A percentile compares a stretch with the other conserved stretches of the same genome.
phyloP scores from a whole-genome alignment of 2,113 vertebrate species.

The Lepidothrix coronata region DNA sequence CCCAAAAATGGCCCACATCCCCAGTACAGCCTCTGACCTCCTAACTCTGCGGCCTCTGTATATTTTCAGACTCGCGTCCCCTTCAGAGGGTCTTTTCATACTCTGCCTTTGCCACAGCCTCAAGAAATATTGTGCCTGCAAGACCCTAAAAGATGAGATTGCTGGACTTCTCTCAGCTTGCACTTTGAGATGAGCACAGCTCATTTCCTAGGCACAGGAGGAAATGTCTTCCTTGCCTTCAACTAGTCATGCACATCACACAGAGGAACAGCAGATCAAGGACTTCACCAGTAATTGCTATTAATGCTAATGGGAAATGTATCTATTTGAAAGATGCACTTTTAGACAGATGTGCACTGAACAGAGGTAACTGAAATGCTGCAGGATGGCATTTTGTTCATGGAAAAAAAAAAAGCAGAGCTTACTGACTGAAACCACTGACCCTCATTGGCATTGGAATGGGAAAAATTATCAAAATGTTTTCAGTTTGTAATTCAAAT shows the following conservation, averaged over 20 bases:
- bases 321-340: conserved; percentile 17
- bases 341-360: background rate
- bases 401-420: background rate
- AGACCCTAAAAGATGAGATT: background rate
- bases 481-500: background rate
- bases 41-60: background rate
- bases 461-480: background rate
- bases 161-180: background rate
- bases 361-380: background rate
- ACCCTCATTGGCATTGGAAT: background rate
- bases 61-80: background rate
- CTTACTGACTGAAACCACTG: background rate
- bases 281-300: background rate
- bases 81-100: background rate
- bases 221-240: background rate
- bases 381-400: background rate
- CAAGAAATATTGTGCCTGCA: background rate
- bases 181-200: background rate
- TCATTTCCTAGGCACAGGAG: background rate
- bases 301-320: conserved; percentile 8
- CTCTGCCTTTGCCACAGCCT: background rate
- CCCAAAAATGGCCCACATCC: fast-evolving
- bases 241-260: background rate
- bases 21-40: background rate
- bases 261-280: background rate